A percentile compares a stretch with the other conserved stretches of the same genome.
phyloP scores from a whole-genome alignment of 2,113 vertebrate genomes.

The Sturnira hondurensis region DNA sequence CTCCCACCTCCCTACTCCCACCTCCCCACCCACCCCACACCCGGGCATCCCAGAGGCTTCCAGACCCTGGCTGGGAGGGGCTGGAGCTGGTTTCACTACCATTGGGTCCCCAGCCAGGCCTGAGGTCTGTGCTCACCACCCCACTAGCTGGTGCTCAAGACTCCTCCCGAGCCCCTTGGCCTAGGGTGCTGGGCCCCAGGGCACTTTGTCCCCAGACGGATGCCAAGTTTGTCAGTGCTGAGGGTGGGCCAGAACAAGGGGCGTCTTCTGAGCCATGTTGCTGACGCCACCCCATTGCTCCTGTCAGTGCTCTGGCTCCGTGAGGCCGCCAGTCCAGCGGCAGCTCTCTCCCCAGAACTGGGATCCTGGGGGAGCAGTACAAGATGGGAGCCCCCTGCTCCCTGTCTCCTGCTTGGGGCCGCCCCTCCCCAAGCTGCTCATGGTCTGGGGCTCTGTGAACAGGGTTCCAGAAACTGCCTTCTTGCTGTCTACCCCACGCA shows the following conservation, averaged over 20 bases:
- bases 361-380: not conserved
- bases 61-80: not conserved
- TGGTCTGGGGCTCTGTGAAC: not conserved
- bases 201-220: too few relatives aligned
- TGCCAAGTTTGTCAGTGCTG: not conserved
- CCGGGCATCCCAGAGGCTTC: too few relatives aligned
- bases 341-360: not conserved
- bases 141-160: not conserved
- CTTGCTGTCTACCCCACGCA: not conserved
- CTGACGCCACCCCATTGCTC: too few relatives aligned
- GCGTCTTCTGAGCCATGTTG: not conserved
- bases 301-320: not conserved
- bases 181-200: not conserved
- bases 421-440: not conserved
- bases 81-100: not conserved
- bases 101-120: not conserved
- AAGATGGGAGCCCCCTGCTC: too few relatives aligned
- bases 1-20: too few relatives aligned
- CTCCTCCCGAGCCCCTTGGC: too few relatives aligned
- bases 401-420: not conserved
- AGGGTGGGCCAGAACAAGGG: not conserved
- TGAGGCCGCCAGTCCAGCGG: not conserved
- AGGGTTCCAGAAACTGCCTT: not conserved
- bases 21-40: not conserved
- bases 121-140: not conserved